These are phyloP conservation scores for Onychostoma macrolepis DNA, from an alignment of 2,113 vertebrate genomes.

Conservation along the genomic window DNA sequence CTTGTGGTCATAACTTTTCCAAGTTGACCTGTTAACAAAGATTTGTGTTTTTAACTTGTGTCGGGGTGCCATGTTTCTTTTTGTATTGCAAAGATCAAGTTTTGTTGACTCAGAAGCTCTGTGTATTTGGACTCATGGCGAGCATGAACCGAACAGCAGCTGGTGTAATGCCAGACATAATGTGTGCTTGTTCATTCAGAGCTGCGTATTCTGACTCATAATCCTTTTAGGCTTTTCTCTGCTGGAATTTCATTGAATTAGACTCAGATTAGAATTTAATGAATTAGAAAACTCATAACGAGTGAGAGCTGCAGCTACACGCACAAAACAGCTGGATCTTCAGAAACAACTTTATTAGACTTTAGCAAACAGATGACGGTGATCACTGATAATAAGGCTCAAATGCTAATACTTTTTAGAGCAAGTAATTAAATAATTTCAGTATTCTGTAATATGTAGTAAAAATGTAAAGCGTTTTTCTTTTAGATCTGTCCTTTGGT, in stretches of 20 bases:
- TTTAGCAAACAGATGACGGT: neutral
- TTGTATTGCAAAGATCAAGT: neutral
- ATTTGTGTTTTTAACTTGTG: neutral
- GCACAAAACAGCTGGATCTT: neutral
- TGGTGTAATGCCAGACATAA: slow-evolving; percentile 47
- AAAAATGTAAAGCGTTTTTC: neutral
- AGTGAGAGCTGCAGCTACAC: neutral
- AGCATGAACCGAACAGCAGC: slow-evolving; percentile 21
- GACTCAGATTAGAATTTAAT: slow-evolving; percentile 49
- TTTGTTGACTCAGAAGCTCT: slow-evolving; percentile 3
- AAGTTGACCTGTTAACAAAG: neutral
- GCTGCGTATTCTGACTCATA: slow-evolving; percentile 46
- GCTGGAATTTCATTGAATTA: slow-evolving; percentile 63
- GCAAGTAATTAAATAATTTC: neutral
- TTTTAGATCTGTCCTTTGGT: neutral
- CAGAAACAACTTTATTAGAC: neutral
- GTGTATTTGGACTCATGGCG: neutral
- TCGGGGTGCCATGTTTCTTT: neutral
- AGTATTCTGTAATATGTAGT: neutral
- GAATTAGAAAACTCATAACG: slow-evolving; percentile 26
- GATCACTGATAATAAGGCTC: neutral
- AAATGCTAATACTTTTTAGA: neutral
- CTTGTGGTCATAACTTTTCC: neutral
- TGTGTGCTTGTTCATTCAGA: slow-evolving; percentile 44
- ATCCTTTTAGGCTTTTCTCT: slow-evolving; percentile 59